phyloP scores from a whole-genome alignment of 2,113 vertebrate species.

The Aldabrachelys gigantea region DNA sequence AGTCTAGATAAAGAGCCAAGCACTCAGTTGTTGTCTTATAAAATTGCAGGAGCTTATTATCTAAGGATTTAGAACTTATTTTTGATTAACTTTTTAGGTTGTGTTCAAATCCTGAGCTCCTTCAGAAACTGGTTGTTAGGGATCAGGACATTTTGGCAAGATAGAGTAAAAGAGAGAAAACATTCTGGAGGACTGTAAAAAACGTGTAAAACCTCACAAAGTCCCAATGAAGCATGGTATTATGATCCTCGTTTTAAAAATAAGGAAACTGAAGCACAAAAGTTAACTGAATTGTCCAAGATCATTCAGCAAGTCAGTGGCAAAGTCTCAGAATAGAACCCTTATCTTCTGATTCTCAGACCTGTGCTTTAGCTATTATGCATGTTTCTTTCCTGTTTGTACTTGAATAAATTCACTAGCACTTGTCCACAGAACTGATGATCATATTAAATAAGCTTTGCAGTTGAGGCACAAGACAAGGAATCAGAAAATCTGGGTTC shows the following conservation, averaged over 20 bases:
- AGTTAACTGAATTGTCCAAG: background rate
- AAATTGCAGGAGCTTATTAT: background rate
- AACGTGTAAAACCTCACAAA: background rate
- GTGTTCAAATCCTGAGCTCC: background rate
- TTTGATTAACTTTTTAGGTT: background rate
- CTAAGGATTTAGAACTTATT: background rate
- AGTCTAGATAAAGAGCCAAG: background rate
- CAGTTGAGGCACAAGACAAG: background rate
- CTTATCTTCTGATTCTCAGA: background rate
- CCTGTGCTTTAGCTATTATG: background rate
- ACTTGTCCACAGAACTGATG: background rate
- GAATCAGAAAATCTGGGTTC: rapidly evolving
- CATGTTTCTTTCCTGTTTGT: rapidly evolving
- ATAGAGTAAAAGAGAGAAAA: background rate
- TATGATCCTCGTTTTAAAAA: background rate
- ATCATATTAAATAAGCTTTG: background rate
- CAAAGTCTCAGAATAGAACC: rapidly evolving
- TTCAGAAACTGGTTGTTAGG: background rate
- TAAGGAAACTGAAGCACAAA: background rate
- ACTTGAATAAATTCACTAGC: rapidly evolving
- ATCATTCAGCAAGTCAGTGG: background rate
- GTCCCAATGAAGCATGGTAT: background rate
- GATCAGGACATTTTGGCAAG: background rate
- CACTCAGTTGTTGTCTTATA: background rate
- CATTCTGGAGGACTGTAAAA: background rate